A percentile compares a stretch with the other conserved stretches of the same genome.
phyloP scores from a whole-genome alignment of 2,888 invertebrate genomes.

The Drosophila rubida region DNA sequence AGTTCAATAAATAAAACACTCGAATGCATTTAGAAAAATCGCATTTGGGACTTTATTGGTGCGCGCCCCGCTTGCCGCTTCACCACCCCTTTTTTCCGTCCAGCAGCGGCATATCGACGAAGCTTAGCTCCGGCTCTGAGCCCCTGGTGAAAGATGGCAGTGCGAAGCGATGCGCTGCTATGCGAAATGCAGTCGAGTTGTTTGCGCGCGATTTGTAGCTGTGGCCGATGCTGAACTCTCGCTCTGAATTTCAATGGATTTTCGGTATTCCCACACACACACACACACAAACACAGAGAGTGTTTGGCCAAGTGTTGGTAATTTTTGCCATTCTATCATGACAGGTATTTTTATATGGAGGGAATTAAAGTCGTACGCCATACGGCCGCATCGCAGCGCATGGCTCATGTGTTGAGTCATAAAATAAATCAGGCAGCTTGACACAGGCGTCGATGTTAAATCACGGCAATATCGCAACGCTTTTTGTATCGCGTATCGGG shows the following conservation, averaged over 20 bases:
- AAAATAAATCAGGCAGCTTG: slow-evolving; percentile 75
- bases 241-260: slow-evolving; percentile 73
- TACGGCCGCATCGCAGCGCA: slow-evolving; percentile 9
- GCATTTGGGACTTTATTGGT: slow-evolving; percentile 65
- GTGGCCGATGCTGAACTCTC: slow-evolving; percentile 64
- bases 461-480: slow-evolving; percentile 51
- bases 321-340: slow-evolving; percentile 60
- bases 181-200: slow-evolving; percentile 69
- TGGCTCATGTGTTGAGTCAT: slow-evolving; percentile 71
- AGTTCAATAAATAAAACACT: slow-evolving; percentile 72
- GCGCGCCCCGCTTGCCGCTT: neutral
- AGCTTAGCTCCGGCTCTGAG: slow-evolving; percentile 38
- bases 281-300: neutral
- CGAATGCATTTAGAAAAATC: slow-evolving; percentile 76
- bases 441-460: slow-evolving; percentile 75
- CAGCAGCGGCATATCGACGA: slow-evolving; percentile 1
- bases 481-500: slow-evolving; percentile 38
- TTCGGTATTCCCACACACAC: neutral
- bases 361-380: slow-evolving; percentile 47
- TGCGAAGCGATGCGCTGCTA: neutral
- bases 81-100: neutral
- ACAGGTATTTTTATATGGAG: slow-evolving; percentile 62
- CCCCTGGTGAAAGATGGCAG: slow-evolving; percentile 57
- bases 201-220: slow-evolving; percentile 78
- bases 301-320: slow-evolving; percentile 54